These are phyloP conservation scores for Colletes gigas DNA, from an alignment of 1,140 invertebrate species.

Conservation along the genomic window DNA sequence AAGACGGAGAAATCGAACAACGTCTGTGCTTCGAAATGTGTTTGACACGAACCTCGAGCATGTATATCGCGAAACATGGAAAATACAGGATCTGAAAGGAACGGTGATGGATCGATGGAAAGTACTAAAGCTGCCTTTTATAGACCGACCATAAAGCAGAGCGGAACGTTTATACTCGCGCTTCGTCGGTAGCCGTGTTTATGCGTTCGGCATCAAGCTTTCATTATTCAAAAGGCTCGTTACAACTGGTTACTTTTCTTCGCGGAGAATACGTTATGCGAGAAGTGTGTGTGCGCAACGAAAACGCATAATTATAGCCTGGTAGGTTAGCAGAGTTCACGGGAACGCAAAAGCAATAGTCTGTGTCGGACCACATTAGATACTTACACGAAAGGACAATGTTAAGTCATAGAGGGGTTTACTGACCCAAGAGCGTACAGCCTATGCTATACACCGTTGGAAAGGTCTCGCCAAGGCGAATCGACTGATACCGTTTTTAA, in stretches of 20 bases:
- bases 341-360: not conserved
- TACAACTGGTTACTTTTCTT: conserved; percentile 56
- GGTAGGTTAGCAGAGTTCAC: not conserved
- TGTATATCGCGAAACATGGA: conserved; percentile 39
- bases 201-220: conserved; percentile 59
- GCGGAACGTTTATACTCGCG: conserved; percentile 54
- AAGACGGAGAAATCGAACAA: not conserved
- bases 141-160: conserved; percentile 55
- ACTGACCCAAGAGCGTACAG: too few relatives aligned
- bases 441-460: too few relatives aligned
- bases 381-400: too few relatives aligned
- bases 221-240: conserved; percentile 59
- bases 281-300: conserved; percentile 13
- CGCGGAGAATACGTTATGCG: conserved; percentile 12
- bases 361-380: too few relatives aligned
- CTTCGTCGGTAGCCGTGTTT: conserved; percentile 52
- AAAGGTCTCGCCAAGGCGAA: too few relatives aligned
- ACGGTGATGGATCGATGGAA: conserved; percentile 55
- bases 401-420: too few relatives aligned
- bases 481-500: too few relatives aligned
- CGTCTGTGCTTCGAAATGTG: conserved; percentile 15
- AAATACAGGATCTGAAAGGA: conserved; percentile 55
- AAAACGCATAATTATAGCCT: conserved; percentile 32
- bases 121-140: conserved; percentile 60
- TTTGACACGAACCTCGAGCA: conserved; percentile 19